phyloP scores from a whole-genome alignment of 2,797 vertebrate species.

The Fistularia tabacaria region DNA sequence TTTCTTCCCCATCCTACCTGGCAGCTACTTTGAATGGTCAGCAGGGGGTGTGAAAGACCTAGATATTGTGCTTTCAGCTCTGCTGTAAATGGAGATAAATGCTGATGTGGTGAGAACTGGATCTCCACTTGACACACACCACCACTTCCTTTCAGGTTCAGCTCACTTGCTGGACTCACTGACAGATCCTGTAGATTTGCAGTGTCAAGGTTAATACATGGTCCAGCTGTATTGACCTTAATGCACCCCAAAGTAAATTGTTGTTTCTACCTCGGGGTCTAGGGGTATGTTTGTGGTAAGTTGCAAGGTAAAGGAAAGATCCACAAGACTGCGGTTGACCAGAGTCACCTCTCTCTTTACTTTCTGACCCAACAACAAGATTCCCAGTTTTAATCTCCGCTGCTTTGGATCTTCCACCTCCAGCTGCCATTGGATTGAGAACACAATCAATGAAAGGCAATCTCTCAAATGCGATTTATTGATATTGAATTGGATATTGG shows the following conservation, averaged over 20 bases:
- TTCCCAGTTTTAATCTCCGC: conserved; percentile 78
- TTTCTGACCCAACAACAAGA: conserved; percentile 72
- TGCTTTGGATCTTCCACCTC: conserved; percentile 75
- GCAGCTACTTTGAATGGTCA: conserved; percentile 81
- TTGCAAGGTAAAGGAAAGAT: conserved; percentile 72
- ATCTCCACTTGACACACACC: conserved; percentile 74
- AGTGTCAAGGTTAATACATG: background rate
- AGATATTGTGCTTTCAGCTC: conserved; percentile 78
- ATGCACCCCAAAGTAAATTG: no score
- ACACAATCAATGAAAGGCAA: no score
- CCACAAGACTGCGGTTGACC: conserved; percentile 76
- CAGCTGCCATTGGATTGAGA: conserved; percentile 61
- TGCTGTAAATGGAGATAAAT: conserved; percentile 70
- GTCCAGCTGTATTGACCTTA: background rate
- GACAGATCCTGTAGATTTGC: conserved; percentile 73
- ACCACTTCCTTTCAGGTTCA: conserved; percentile 73
- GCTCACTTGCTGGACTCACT: conserved; percentile 65
- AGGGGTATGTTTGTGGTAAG: conserved; percentile 61
- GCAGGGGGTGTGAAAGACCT: conserved; percentile 74
- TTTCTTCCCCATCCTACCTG: conserved; percentile 48
- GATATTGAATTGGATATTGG: no score
- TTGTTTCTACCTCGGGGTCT: conserved; percentile 71
- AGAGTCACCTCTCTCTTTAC: conserved; percentile 75
- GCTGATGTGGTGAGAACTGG: conserved; percentile 74
- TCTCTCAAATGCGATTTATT: no score